phyloP scores from a whole-genome alignment of 2,797 vertebrate genomes.

The Enteromius anoplus region DNA sequence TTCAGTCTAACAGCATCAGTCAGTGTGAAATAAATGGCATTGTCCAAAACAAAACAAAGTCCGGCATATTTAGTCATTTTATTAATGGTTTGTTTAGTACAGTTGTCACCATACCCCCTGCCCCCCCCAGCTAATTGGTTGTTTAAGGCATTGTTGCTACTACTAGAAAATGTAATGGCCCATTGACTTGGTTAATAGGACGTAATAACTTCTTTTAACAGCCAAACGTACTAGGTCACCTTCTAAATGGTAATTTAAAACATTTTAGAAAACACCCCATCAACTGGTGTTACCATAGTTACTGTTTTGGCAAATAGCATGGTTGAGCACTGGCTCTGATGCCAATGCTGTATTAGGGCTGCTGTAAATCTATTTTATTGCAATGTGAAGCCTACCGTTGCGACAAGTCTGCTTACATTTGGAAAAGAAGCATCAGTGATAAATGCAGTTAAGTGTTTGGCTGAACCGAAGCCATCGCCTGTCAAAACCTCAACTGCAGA shows the following conservation, averaged over 20 bases:
- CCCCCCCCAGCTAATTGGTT: not conserved
- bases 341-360: constrained; percentile 36
- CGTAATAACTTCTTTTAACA: constrained; percentile 9
- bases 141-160: constrained; percentile 22
- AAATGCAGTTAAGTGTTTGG: constrained; percentile 56
- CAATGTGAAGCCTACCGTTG: constrained; percentile 42
- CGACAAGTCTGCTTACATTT: constrained; percentile 60
- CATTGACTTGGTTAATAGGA: not conserved
- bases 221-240: not conserved
- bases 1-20: constrained; percentile 7
- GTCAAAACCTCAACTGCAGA: constrained; percentile 39
- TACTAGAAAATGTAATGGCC: constrained; percentile 4
- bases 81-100: not conserved
- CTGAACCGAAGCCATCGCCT: constrained; percentile 47
- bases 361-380: constrained; percentile 60
- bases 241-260: not conserved
- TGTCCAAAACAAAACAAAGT: constrained; percentile 7
- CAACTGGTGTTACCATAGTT: not conserved
- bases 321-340: constrained; percentile 46
- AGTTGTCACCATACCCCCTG: not conserved
- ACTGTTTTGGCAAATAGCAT: not conserved
- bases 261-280: not conserved
- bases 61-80: constrained; percentile 23
- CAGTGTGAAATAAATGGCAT: constrained; percentile 36
- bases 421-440: constrained; percentile 61